These are phyloP conservation scores for Reticulitermes speratus DNA, from an alignment of 1,140 invertebrate species.

Conservation along the genomic window DNA sequence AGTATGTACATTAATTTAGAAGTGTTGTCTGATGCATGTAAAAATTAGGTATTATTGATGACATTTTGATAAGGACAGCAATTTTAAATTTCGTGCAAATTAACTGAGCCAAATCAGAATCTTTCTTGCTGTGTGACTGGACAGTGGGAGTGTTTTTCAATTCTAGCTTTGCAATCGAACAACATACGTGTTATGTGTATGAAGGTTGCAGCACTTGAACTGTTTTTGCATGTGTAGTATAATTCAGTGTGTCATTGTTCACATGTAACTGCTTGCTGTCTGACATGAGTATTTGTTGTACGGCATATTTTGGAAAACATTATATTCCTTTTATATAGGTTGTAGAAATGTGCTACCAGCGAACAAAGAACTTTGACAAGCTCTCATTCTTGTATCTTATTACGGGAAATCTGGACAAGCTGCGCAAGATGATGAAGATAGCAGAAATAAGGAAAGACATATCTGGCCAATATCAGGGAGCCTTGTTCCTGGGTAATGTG, in stretches of 20 bases:
- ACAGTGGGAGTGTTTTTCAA: too few species aligned
- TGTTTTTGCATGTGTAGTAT: slow-evolving; percentile 24
- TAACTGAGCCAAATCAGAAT: too few species aligned
- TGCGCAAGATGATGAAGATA: slow-evolving; percentile 99
- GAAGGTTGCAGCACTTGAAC: background rate
- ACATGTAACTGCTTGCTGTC: background rate
- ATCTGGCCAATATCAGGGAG: slow-evolving; percentile 95
- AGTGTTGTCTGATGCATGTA: too few species aligned
- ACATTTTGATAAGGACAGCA: too few species aligned
- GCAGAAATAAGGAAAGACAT: slow-evolving; percentile 94
- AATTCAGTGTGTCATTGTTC: slow-evolving; percentile 27
- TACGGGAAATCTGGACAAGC: slow-evolving; percentile 97
- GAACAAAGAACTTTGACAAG: slow-evolving; percentile 99
- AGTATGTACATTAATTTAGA: too few species aligned
- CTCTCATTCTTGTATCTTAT: slow-evolving; percentile 97
- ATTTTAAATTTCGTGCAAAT: too few species aligned
- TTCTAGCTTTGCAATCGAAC: too few species aligned
- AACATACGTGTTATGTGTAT: too few species aligned
- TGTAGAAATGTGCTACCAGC: slow-evolving; percentile 99
- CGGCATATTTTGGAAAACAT: too few species aligned
- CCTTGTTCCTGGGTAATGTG: slow-evolving; percentile 89
- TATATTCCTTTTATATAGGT: slow-evolving; percentile 44
- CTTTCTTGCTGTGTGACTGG: too few species aligned
- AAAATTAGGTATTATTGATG: too few species aligned
- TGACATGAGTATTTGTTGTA: too few species aligned